A percentile compares a stretch with the other conserved stretches of the same genome.
phyloP scores from a whole-genome alignment of 2,113 vertebrate genomes.

The Phoxinus phoxinus region DNA sequence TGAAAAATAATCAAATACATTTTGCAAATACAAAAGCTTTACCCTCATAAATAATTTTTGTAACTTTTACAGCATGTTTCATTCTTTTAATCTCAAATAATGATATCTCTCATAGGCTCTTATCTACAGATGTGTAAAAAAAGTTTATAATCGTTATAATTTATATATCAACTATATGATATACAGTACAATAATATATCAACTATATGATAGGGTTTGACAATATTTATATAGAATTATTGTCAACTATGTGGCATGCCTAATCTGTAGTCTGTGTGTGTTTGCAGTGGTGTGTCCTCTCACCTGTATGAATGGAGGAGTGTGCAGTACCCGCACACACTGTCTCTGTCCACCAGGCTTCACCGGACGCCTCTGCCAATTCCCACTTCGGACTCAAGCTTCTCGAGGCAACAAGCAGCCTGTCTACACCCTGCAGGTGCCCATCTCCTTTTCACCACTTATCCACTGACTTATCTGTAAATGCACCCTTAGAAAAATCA shows the following conservation, averaged over 20 bases:
- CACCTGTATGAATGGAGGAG: constrained; percentile 91
- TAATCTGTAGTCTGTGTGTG: constrained; percentile 26
- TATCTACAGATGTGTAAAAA: not conserved
- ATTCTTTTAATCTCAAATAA: not conserved
- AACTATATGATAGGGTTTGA: not conserved
- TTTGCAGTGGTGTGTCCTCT: constrained; percentile 88
- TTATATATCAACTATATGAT: no score
- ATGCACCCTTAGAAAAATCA: not conserved
- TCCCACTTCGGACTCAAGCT: constrained; percentile 75
- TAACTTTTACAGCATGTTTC: not conserved
- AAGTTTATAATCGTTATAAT: no score
- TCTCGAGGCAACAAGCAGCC: constrained; percentile 84
- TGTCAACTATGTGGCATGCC: not conserved
- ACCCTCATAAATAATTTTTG: not conserved
- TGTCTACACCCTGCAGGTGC: constrained; percentile 76
- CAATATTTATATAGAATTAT: not conserved
- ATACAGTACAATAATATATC: not conserved
- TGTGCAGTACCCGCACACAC: constrained; percentile 87
- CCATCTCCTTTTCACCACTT: not conserved
- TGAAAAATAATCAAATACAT: not conserved
- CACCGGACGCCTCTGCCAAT: constrained; percentile 89
- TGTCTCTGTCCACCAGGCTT: constrained; percentile 88
- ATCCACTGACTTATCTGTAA: not conserved
- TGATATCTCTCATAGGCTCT: not conserved
- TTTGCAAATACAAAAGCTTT: constrained; percentile 22